Base-by-base conservation (phyloP, 1,140 invertebrate species). In the Pachyrhynchus sulphureomaculatus region DNA sequence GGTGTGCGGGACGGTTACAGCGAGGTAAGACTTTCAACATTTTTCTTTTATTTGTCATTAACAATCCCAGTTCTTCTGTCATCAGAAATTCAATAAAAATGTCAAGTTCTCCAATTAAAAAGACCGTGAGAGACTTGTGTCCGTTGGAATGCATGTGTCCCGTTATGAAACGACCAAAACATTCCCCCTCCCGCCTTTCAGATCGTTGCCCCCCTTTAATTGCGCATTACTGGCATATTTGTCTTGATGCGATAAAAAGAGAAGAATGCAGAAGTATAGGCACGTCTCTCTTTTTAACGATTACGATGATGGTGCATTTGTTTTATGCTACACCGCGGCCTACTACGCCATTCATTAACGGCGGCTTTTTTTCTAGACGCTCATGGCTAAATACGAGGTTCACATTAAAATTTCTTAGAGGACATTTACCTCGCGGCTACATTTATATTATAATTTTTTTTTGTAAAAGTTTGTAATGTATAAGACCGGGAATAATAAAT, bases 101-200 rank as follows among this genome's bases (percentile, higher is more conserved):
- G 23, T 41, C 32, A 45, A 55, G 45, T 32, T 48, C 29, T 18
- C 41, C 29, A 51, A 49, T 54, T 47, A 54, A 54, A 15, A 13
- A 39, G 47, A 64, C 48, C 62, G 62, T 59, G 57, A 60, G 57
- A 60, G 55, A 53, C 29, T 49, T 39, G 44, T 36, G 36, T 60
- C 29, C 52, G 45, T 66, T 64, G 66, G 66, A 68, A 68, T 68
- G 66, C 66, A 60, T 55, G 34, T 59, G 62, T 67, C 58, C 66
- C 66, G 66, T 68, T 68, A 68, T 26, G 60, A 61, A 34, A 26
- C 47, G 53, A 68, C 62, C 60, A 68, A 66, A 66, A 65, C 60
- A 65, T 42, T 58, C 41, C 41, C 56, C 51, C 56, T 44, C 51
- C 58, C 29, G 29, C 63, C 26, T 17, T 15, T 42, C 42, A n/a